Evolutionary conservation across 2,888 invertebrate genomes (phyloP).

Genomic region (Dendrolimus houi): DNA sequence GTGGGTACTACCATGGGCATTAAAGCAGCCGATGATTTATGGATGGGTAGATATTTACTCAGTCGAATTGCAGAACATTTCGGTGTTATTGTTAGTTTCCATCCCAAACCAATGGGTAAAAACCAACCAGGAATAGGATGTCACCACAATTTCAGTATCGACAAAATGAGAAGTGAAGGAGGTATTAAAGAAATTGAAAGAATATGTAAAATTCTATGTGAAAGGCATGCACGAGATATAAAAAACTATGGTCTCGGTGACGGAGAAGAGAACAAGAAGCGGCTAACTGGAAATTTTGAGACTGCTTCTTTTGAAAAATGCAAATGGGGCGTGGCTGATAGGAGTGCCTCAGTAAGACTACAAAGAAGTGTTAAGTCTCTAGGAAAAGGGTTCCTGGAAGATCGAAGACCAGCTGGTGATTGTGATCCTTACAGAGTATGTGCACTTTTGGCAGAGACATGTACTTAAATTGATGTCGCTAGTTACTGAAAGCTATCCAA

Average conservation of each 20-base stretch:
- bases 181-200: slow-evolving; percentile 87
- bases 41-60: slow-evolving; percentile 89
- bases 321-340: slow-evolving; percentile 90
- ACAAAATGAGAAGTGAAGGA: slow-evolving; percentile 86
- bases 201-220: slow-evolving; percentile 85
- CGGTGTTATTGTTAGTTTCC: slow-evolving; percentile 81
- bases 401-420: slow-evolving; percentile 93
- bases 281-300: slow-evolving; percentile 95
- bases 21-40: slow-evolving; percentile 88
- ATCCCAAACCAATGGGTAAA: slow-evolving; percentile 85
- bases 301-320: slow-evolving; percentile 96
- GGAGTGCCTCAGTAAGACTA: slow-evolving; percentile 93
- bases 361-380: slow-evolving; percentile 91
- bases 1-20: slow-evolving; percentile 94
- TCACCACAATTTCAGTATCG: slow-evolving; percentile 93
- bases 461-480: slow-evolving; percentile 12
- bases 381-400: slow-evolving; percentile 94
- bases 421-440: slow-evolving; percentile 88
- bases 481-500: too few relatives aligned
- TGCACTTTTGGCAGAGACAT: slow-evolving; percentile 63
- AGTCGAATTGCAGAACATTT: slow-evolving; percentile 91
- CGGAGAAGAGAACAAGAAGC: slow-evolving; percentile 94
- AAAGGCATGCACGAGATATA: slow-evolving; percentile 81
- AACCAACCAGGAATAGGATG: slow-evolving; percentile 92
- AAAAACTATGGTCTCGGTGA: slow-evolving; percentile 91